Base-by-base conservation (phyloP, 2,797 vertebrate species). In the Diplodus puntazzo region DNA sequence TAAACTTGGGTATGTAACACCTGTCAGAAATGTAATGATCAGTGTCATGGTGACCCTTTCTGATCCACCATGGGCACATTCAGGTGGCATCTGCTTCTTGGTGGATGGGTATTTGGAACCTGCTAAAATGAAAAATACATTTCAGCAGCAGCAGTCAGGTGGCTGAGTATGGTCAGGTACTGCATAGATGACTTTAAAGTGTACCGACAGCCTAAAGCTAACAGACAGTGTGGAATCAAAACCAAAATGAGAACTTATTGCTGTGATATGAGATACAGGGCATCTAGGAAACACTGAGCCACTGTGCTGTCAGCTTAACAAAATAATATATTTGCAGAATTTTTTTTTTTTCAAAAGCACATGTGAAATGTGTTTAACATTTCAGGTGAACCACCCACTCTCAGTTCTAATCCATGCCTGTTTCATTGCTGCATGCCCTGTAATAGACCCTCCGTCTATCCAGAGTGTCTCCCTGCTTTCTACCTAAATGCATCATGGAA, bases 401-500 rank as follows among this genome's bases (percentile, higher is more conserved):
- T 20, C 58, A 50, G 11, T 52, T 23, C 43, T 27, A 43, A 69
- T 46, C 25, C 21, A 18, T 23, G n/a, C 7, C 27, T 60, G 48
- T 60, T 34, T 46, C 45, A 58, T 42, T 13, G 4, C 4, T 53
- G 27, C 65, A 17, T 49, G 27, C 61, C 16, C 20, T 45, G 14
- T 53, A 43, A 46, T 13, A n/a, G 43, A 69, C 52, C 43, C n/a
- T n/a, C 18, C 20, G 27, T 64, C 18, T 8, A 76, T 60, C 39
- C 55, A 59, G 14, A 55, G 43, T 60, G 20, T 52, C 46, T 58
- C 48, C 8, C n/a, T 67, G 39, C 39, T 67, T 50, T 69, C 53
- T 52, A 64, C 27, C 27, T 17, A 25, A n/a, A 65, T 60, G 39
- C 66, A 70, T 70, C 54, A 39, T 75, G 60, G 66, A 17, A 66